Conservation (phyloP, 2,113 vertebrate species). For the Oryzias curvinotus region DNA sequence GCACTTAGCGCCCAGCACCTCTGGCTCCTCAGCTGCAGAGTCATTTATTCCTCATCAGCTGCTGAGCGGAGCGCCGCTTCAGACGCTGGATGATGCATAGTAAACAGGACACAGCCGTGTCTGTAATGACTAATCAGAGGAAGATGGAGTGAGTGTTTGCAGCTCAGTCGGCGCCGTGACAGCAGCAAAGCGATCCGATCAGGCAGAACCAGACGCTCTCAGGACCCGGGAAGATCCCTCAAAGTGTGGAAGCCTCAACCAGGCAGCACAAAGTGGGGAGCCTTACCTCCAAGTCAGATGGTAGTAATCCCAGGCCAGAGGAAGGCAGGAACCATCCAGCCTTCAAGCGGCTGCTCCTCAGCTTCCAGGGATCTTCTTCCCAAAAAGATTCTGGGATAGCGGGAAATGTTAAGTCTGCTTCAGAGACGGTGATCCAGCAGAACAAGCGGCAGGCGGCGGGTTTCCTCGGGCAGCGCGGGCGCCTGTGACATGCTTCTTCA, state of each 20-base stretch:
- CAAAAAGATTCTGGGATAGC: constrained; percentile 1
- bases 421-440: constrained; percentile 50
- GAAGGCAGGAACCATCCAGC: constrained; percentile 52
- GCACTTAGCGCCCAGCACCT: constrained; percentile 35
- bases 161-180: background rate
- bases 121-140: constrained; percentile 35
- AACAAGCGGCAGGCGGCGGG: constrained; percentile 34
- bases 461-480: constrained; percentile 45
- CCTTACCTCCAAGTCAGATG: constrained; percentile 63
- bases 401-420: constrained; percentile 45
- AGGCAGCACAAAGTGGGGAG: constrained; percentile 23
- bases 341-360: constrained; percentile 23
- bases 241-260: constrained; percentile 16
- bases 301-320: constrained; percentile 28
- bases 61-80: constrained; percentile 27
- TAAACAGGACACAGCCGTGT: constrained; percentile 44
- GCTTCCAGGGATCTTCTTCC: constrained; percentile 18
- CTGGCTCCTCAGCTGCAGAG: constrained; percentile 46
- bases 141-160: background rate
- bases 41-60: constrained; percentile 14
- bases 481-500: constrained; percentile 57
- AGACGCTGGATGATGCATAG: constrained; percentile 40
- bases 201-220: constrained; percentile 37
- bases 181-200: background rate
- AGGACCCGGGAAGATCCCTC: background rate